Percentiles rank a stretch among this genome's conserved stretches.
phyloP scores from a whole-genome alignment of 2,797 vertebrate genomes.

The Paramormyrops hopkinsi region DNA sequence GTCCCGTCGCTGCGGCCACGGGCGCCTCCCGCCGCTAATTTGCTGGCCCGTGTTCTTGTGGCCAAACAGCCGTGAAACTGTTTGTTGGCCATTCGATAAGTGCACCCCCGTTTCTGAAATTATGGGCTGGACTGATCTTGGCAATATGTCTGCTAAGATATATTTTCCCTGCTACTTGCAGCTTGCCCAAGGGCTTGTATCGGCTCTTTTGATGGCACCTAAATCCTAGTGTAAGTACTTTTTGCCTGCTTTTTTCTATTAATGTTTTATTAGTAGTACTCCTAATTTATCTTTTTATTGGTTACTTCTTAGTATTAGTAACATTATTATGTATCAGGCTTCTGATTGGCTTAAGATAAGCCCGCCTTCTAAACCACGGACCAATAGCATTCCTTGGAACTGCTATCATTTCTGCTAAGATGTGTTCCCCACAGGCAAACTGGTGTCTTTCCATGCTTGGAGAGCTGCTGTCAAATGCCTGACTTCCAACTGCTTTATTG shows the following conservation, averaged over 20 bases:
- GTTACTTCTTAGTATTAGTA: neutral
- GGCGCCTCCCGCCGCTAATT: neutral
- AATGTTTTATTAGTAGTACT: neutral
- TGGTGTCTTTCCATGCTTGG: conserved; percentile 5
- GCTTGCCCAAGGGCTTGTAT: neutral
- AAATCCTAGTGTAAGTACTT: neutral
- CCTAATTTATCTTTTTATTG: neutral
- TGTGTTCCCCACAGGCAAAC: conserved; percentile 10
- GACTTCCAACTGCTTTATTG: conserved; percentile 10
- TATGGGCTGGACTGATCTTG: neutral
- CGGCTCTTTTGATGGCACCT: neutral
- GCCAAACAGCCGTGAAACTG: neutral
- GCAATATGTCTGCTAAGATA: neutral
- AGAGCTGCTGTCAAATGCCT: conserved; percentile 10
- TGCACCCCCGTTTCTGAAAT: neutral
- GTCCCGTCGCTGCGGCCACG: neutral
- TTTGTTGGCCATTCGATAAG: neutral
- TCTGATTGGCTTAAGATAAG: neutral
- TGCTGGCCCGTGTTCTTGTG: neutral
- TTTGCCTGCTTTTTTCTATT: neutral
- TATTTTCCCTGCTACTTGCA: neutral
- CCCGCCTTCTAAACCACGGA: neutral
- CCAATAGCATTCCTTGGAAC: neutral
- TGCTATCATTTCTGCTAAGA: neutral
- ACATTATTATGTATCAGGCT: neutral